phyloP scores from a whole-genome alignment of 2,113 vertebrate genomes.

The Coryphaenoides rupestris region DNA sequence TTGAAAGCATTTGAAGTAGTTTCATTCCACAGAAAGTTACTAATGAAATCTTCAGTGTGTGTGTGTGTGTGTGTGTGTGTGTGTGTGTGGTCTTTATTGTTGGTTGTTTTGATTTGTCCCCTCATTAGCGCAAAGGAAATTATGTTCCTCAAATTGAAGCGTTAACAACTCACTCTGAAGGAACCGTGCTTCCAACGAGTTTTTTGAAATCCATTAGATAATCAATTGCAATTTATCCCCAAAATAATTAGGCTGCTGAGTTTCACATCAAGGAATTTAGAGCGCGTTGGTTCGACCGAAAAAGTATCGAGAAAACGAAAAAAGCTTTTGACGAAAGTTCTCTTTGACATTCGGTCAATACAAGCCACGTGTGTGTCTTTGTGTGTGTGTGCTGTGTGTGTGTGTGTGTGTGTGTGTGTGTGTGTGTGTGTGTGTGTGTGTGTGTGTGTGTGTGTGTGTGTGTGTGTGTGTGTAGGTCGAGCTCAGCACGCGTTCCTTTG shows the following conservation, averaged over 20 bases:
- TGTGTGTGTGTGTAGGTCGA: no score
- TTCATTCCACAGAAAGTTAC: not conserved
- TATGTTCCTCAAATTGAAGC: constrained; percentile 37
- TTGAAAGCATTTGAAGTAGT: not conserved
- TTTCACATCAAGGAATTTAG: not conserved
- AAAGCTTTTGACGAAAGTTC: not conserved
- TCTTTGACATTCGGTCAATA: not conserved
- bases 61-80: no score
- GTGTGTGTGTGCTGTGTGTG: no score
- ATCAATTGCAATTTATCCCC: constrained; percentile 36
- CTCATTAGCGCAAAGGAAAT: constrained; percentile 41
- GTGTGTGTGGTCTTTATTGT: not conserved
- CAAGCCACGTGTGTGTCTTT: no score
- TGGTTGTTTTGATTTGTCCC: constrained; percentile 29
- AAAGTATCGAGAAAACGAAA: not conserved
- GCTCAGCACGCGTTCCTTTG: no score
- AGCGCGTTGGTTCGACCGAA: no score
- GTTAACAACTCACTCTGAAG: constrained; percentile 28
- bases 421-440: no score
- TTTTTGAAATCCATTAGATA: constrained; percentile 34
- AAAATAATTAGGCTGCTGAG: constrained; percentile 10
- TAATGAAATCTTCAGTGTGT: no score
- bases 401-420: no score
- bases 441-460: no score
- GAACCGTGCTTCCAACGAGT: constrained; percentile 29